Evolutionary conservation across 2,888 invertebrate genomes (phyloP).

Genomic region (Neuroscelio doddi): DNA sequence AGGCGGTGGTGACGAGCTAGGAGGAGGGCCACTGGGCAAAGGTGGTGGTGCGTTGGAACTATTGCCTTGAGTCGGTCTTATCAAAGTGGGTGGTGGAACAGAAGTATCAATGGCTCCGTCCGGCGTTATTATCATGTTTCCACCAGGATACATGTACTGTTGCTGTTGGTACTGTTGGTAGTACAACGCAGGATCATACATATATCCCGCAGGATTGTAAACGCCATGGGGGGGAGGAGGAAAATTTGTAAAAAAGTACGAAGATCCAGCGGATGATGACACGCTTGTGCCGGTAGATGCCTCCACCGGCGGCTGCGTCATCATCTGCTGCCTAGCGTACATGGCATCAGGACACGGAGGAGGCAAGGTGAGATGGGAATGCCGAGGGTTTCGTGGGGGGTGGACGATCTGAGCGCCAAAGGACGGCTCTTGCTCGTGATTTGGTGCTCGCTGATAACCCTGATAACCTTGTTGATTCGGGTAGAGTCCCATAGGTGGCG

Average conservation of each 20-base stretch:
- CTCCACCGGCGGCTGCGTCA: constrained; percentile 21
- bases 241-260: constrained; percentile 59
- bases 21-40: constrained; percentile 76
- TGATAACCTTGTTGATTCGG: constrained; percentile 48
- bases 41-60: constrained; percentile 66
- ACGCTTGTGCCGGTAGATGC: constrained; percentile 8
- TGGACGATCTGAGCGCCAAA: constrained; percentile 11
- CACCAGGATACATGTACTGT: constrained; percentile 59
- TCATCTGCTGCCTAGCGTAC: constrained; percentile 13
- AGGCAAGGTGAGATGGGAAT: constrained; percentile 61
- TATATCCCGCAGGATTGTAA: constrained; percentile 49
- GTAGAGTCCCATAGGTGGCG: constrained; percentile 54
- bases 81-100: constrained; percentile 63
- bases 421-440: constrained; percentile 12
- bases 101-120: constrained; percentile 66
- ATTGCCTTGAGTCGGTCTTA: constrained; percentile 22
- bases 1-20: constrained; percentile 75
- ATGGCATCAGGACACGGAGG: constrained; percentile 45
- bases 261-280: constrained; percentile 41
- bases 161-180: constrained; percentile 60
- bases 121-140: constrained; percentile 61
- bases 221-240: constrained; percentile 46
- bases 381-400: constrained; percentile 51
- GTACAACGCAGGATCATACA: constrained; percentile 61
- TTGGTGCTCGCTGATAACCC: constrained; percentile 41